Conservation (phyloP, 2,113 vertebrate species). For the Dasyprocta punctata region DNA sequence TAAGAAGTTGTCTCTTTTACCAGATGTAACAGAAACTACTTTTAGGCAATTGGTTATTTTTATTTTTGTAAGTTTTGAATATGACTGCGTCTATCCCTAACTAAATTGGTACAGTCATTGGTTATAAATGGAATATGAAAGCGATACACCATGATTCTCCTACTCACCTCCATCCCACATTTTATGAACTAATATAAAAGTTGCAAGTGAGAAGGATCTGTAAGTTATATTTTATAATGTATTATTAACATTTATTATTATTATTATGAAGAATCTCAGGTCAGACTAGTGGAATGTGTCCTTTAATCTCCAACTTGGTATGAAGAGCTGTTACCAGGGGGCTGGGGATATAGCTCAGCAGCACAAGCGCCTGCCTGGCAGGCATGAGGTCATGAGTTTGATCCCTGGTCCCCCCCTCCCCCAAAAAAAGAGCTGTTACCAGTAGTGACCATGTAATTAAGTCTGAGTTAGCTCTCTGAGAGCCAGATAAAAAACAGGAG, state of each 20-base stretch:
- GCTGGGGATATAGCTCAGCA: too few relatives aligned
- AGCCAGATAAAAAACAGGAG: background rate
- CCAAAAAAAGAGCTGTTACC: background rate
- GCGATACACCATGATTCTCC: background rate
- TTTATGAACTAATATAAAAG: background rate
- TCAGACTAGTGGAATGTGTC: background rate
- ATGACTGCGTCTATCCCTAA: background rate
- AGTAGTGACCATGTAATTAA: background rate
- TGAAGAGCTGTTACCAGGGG: background rate
- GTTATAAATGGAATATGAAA: background rate
- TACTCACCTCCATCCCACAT: background rate
- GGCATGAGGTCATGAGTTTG: too few relatives aligned
- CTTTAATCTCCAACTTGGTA: background rate
- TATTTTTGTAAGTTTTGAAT: constrained; percentile 13
- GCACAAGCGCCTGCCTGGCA: too few relatives aligned
- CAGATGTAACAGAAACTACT: background rate
- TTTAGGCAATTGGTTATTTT: background rate
- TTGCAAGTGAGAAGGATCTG: background rate
- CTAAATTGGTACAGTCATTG: background rate
- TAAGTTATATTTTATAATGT: background rate
- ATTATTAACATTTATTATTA: background rate
- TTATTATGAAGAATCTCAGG: background rate
- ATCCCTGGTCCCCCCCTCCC: too few relatives aligned
- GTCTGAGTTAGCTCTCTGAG: background rate
- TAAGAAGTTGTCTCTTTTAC: background rate